phyloP scores from a whole-genome alignment of 1,140 invertebrate species.

The Ceratina australensis region DNA sequence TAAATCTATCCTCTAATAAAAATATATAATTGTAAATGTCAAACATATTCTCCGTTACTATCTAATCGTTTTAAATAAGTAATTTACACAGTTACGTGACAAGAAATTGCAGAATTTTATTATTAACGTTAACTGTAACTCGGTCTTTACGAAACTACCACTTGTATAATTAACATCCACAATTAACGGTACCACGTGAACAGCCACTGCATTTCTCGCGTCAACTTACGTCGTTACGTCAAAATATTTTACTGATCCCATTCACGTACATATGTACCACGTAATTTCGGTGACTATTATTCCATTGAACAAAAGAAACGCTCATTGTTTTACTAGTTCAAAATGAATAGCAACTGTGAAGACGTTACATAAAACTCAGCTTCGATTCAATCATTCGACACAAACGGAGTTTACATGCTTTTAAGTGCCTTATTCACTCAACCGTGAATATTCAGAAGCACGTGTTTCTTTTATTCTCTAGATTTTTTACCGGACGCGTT shows the following conservation, averaged over 20 bases:
- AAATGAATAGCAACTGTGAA: background rate
- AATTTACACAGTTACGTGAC: too few relatives aligned
- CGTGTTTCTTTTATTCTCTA: too few relatives aligned
- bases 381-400: background rate
- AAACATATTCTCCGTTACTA: too few relatives aligned
- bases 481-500: too few relatives aligned
- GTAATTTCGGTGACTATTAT: background rate
- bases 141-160: background rate
- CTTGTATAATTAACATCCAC: background rate
- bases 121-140: background rate
- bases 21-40: too few relatives aligned
- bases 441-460: too few relatives aligned
- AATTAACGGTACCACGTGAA: constrained; percentile 8
- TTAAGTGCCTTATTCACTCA: background rate
- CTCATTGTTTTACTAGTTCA: background rate
- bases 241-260: too few relatives aligned
- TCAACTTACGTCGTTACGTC: background rate
- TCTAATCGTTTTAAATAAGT: too few relatives aligned
- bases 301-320: background rate
- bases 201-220: background rate
- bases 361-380: background rate
- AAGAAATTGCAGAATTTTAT: too few relatives aligned
- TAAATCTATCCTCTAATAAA: too few relatives aligned
- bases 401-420: background rate
- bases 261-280: background rate